phyloP scores from a whole-genome alignment of 2,888 invertebrate genomes.

The Epistrophe eligans region DNA sequence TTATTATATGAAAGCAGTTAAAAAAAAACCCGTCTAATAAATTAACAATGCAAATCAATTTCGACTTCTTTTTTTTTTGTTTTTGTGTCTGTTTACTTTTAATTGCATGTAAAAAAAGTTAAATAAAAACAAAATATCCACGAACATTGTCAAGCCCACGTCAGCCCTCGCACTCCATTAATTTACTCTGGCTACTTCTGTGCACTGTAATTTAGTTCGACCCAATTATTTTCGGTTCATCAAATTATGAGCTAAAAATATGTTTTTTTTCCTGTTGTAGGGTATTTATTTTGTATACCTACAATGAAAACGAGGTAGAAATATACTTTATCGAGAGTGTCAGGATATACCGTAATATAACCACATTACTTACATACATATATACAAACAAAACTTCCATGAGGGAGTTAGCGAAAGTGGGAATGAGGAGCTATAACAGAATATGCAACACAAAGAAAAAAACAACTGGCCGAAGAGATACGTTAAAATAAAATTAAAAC shows the following conservation, averaged over 20 bases:
- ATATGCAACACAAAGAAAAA: constrained; percentile 5
- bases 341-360: constrained; percentile 47
- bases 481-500: constrained; percentile 12
- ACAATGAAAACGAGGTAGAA: constrained; percentile 25
- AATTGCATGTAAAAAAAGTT: constrained; percentile 51
- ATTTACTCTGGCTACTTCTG: constrained; percentile 65
- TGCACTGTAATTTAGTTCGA: constrained; percentile 75
- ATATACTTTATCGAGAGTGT: constrained; percentile 39
- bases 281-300: background rate
- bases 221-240: constrained; percentile 76
- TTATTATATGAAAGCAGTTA: background rate
- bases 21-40: constrained; percentile 33
- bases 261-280: background rate
- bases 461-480: constrained; percentile 9
- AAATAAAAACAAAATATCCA: constrained; percentile 33
- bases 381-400: constrained; percentile 41
- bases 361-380: constrained; percentile 40
- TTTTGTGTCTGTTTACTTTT: constrained; percentile 32
- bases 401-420: constrained; percentile 63
- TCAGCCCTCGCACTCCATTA: constrained; percentile 71
- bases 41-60: constrained; percentile 71
- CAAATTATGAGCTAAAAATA: constrained; percentile 74
- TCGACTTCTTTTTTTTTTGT: constrained; percentile 6
- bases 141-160: constrained; percentile 68
- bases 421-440: constrained; percentile 22